phyloP scores from a whole-genome alignment of 2,113 vertebrate species.

The Chelonoidis abingdonii region DNA sequence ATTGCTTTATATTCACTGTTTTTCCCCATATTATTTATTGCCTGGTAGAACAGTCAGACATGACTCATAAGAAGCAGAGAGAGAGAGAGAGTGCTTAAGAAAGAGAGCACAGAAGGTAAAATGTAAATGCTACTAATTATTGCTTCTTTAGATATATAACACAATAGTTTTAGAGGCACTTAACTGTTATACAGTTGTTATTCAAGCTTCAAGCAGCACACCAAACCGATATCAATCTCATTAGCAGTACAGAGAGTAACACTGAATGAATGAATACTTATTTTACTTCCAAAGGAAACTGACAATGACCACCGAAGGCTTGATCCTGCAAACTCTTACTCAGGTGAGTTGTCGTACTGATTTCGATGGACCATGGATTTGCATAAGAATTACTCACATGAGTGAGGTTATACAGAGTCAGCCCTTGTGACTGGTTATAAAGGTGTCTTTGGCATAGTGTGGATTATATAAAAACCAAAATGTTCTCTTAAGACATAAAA shows the following conservation, averaged over 20 bases:
- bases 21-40: conserved; percentile 5
- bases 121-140: conserved; percentile 21
- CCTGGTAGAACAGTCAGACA: neutral
- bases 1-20: neutral
- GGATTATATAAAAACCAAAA: conserved; percentile 30
- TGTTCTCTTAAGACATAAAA: conserved; percentile 32
- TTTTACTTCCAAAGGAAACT: conserved; percentile 39
- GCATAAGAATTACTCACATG: neutral
- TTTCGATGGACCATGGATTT: neutral
- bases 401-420: neutral
- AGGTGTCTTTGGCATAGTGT: neutral
- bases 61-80: conserved; percentile 7
- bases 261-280: neutral
- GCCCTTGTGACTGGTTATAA: neutral
- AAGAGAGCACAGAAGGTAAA: neutral
- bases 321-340: neutral
- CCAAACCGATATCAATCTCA: neutral
- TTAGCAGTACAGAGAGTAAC: neutral
- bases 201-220: neutral
- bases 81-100: neutral
- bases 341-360: neutral
- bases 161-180: neutral
- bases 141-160: conserved; percentile 6
- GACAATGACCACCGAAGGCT: neutral
- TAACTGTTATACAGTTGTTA: neutral